Evolutionary conservation across 2,797 vertebrate genomes (phyloP).

Genomic region (Hybognathus amarus): DNA sequence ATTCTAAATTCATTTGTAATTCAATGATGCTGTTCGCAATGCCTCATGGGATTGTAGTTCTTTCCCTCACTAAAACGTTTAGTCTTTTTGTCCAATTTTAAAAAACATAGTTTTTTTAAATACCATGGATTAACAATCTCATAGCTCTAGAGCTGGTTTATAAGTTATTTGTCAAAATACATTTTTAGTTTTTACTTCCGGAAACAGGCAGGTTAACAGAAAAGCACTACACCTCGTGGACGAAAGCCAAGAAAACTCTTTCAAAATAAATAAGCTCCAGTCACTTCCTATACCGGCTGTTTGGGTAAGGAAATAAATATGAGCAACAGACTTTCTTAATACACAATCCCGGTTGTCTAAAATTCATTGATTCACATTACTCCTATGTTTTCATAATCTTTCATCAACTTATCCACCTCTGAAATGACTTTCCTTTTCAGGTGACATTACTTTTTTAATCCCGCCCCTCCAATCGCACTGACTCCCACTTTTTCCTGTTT

Average conservation of each 20-base stretch:
- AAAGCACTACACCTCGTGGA: background rate
- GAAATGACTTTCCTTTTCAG: background rate
- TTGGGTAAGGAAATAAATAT: constrained; percentile 9
- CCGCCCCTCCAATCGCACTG: background rate
- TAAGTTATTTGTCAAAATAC: background rate
- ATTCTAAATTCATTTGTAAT: background rate
- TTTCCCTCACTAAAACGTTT: background rate
- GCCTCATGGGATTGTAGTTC: background rate
- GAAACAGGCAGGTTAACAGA: too few species aligned
- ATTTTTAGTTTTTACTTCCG: background rate
- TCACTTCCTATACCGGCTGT: too few species aligned
- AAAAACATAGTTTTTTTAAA: too few species aligned
- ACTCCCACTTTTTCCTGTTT: background rate
- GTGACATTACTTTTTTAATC: background rate
- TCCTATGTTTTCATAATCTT: background rate
- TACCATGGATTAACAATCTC: background rate
- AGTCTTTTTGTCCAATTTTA: background rate
- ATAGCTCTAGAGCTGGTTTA: background rate
- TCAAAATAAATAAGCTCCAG: too few species aligned
- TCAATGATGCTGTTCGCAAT: background rate
- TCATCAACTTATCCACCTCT: background rate
- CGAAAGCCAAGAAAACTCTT: background rate
- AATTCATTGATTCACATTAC: background rate
- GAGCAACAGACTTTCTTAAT: background rate
- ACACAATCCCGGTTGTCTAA: background rate